Conservation (phyloP, 2,888 invertebrate species). For the Phortica okadai region DNA sequence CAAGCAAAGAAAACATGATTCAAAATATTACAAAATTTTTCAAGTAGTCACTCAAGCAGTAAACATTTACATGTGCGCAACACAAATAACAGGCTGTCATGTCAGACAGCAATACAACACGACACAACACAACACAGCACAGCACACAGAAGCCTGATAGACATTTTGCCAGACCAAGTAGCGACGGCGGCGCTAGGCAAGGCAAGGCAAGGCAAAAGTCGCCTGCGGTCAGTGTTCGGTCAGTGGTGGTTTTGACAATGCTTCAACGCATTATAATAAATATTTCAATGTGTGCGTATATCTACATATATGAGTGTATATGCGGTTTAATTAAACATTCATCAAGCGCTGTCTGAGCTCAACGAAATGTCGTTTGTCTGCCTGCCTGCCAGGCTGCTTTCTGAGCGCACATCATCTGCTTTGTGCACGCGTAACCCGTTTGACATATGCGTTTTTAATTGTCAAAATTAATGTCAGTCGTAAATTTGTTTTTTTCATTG, state of each 20-base stretch:
- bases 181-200: background rate
- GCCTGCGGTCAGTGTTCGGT: background rate
- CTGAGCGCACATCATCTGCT: background rate
- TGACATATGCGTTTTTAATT: slow-evolving; percentile 50
- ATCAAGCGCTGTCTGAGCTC: slow-evolving; percentile 13
- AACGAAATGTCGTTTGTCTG: background rate
- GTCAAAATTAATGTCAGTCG: slow-evolving; percentile 52
- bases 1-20: background rate
- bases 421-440: slow-evolving; percentile 17
- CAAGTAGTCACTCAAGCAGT: slow-evolving; percentile 1
- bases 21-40: slow-evolving; percentile 20
- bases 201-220: background rate
- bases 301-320: background rate
- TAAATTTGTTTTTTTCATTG: slow-evolving; percentile 36
- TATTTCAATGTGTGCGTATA: no score
- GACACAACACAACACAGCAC: no score
- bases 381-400: background rate
- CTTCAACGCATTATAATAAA: no score
- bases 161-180: background rate
- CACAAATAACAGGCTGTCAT: background rate
- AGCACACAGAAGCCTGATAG: background rate
- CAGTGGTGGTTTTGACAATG: no score
- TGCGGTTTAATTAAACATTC: slow-evolving; percentile 27
- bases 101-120: background rate
- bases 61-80: background rate